Evolutionary conservation across 2,888 invertebrate genomes (phyloP).

Genomic region (Acleris holmiana): DNA sequence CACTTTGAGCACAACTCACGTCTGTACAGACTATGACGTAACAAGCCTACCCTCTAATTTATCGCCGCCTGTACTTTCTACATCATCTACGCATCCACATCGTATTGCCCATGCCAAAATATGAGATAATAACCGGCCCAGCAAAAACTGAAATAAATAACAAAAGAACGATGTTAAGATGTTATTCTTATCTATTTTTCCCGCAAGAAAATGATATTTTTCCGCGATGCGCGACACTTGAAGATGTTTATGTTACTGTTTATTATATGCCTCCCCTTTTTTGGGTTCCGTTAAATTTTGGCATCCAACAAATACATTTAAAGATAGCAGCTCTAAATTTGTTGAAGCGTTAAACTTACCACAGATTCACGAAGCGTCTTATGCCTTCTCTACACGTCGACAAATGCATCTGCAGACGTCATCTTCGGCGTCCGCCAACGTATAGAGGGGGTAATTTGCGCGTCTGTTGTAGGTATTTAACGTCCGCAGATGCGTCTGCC

Average conservation of each 20-base stretch:
- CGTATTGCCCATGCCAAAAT: conserved; percentile 21
- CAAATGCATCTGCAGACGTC: too few species aligned
- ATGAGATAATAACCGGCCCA: conserved; percentile 26
- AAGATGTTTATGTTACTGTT: conserved; percentile 37
- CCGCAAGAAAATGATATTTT: conserved; percentile 35
- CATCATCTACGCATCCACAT: background rate
- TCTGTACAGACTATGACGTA: too few species aligned
- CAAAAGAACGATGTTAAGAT: conserved; percentile 34
- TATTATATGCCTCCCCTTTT: conserved; percentile 29
- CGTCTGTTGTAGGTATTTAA: too few species aligned
- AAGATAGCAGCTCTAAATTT: background rate
- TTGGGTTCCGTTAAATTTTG: conserved; percentile 12
- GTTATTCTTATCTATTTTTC: conserved; percentile 37
- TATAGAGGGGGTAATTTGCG: too few species aligned
- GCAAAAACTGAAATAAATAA: conserved; percentile 37
- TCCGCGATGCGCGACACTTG: conserved; percentile 34
- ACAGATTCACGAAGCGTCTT: too few species aligned
- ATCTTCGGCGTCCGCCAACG: too few species aligned
- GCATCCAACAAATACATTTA: background rate
- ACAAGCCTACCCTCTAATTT: too few species aligned
- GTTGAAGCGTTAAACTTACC: background rate
- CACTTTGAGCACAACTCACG: too few species aligned
- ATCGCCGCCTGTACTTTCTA: background rate
- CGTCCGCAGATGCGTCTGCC: too few species aligned
- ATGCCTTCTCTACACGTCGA: too few species aligned